These are phyloP conservation scores for Herpailurus yagouaroundi DNA, from an alignment of 2,113 vertebrate genomes.

Conservation along the genomic window DNA sequence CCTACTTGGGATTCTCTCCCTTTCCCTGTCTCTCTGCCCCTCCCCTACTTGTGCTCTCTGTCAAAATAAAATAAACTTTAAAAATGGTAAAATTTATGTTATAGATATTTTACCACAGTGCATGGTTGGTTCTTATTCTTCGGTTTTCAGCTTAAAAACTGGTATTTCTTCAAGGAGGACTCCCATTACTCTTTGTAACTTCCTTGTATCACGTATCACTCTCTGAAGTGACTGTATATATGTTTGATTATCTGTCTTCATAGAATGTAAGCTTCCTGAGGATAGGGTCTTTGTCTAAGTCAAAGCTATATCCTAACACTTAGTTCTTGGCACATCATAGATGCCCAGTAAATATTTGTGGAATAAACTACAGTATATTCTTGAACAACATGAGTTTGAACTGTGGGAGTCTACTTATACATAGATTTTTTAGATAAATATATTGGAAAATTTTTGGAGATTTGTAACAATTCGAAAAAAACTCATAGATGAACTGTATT, in stretches of 20 bases:
- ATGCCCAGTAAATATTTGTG: not conserved
- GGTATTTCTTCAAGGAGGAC: not conserved
- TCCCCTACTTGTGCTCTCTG: no score
- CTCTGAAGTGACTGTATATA: not conserved
- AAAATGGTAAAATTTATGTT: not conserved
- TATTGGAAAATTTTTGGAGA: not conserved
- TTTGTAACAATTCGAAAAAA: not conserved
- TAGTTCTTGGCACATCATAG: not conserved
- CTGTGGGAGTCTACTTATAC: not conserved
- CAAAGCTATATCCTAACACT: not conserved
- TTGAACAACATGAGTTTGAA: not conserved
- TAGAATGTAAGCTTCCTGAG: not conserved
- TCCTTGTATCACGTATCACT: not conserved
- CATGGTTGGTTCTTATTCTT: not conserved
- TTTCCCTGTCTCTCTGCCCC: no score
- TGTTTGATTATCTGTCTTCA: not conserved
- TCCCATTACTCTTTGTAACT: not conserved
- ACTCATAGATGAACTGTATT: not conserved
- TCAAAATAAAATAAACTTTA: no score
- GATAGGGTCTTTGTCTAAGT: not conserved
- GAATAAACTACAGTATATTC: not conserved
- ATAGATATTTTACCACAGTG: not conserved
- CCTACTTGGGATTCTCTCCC: no score
- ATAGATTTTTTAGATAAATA: not conserved
- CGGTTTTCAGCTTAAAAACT: not conserved